phyloP scores from a whole-genome alignment of 1,140 invertebrate genomes.

The Tetraneura akinire region DNA sequence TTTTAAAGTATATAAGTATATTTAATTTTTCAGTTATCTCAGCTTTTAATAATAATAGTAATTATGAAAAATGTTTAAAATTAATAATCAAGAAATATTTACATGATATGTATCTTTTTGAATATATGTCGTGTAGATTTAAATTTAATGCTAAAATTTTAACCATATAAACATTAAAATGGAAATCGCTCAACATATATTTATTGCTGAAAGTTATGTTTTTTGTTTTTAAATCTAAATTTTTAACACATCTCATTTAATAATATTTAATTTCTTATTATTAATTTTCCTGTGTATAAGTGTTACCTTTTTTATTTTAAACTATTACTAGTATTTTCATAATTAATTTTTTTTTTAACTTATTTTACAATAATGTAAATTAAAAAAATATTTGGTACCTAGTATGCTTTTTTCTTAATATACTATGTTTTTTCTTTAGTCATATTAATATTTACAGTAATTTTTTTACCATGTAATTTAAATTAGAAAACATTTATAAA shows the following conservation, averaged over 20 bases:
- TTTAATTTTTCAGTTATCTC: not conserved
- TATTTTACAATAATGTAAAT: constrained; percentile 27
- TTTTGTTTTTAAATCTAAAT: constrained; percentile 13
- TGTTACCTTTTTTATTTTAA: constrained; percentile 45
- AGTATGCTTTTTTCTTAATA: constrained; percentile 44
- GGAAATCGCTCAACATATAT: constrained; percentile 46
- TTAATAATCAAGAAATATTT: not conserved
- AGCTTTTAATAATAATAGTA: constrained; percentile 8
- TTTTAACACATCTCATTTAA: constrained; percentile 7
- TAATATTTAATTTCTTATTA: constrained; percentile 8
- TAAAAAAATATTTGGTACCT: constrained; percentile 35
- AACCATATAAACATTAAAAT: constrained; percentile 3
- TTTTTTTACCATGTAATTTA: constrained; percentile 43
- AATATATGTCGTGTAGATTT: constrained; percentile 18
- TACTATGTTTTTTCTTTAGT: constrained; percentile 35
- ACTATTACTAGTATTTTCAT: constrained; percentile 30
- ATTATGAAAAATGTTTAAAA: constrained; percentile 15
- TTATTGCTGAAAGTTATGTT: constrained; percentile 26
- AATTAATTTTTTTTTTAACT: constrained; percentile 35
- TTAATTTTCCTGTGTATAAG: constrained; percentile 30
- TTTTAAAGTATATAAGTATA: not conserved
- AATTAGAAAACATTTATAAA: constrained; percentile 24
- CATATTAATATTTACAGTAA: constrained; percentile 25
- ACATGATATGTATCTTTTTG: constrained; percentile 10
- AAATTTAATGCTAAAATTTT: constrained; percentile 24